These are phyloP conservation scores for Aricia agestis DNA, from an alignment of 1,140 invertebrate species.

Conservation along the genomic window DNA sequence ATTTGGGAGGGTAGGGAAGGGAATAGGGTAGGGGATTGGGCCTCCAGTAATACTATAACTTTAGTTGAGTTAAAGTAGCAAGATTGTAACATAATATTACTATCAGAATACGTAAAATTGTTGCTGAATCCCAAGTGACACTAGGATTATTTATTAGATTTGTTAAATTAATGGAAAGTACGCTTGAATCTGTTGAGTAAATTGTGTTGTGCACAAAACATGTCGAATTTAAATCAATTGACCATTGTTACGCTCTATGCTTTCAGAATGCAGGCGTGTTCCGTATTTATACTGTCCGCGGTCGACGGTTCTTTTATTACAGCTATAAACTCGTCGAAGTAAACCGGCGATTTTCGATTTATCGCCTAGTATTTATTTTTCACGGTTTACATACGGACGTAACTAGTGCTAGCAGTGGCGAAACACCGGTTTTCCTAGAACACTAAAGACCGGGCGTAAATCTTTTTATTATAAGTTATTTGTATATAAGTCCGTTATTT, in stretches of 20 bases:
- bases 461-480: constrained; percentile 32
- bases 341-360: constrained; percentile 66
- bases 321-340: constrained; percentile 62
- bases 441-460: constrained; percentile 27
- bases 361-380: constrained; percentile 70
- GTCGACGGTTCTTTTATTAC: constrained; percentile 73
- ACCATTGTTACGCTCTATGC: constrained; percentile 39
- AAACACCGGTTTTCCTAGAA: constrained; percentile 28
- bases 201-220: constrained; percentile 30
- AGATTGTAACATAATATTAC: too few relatives aligned
- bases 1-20: too few relatives aligned
- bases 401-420: constrained; percentile 50
- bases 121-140: too few relatives aligned
- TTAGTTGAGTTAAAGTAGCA: too few relatives aligned
- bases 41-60: too few relatives aligned
- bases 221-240: constrained; percentile 50
- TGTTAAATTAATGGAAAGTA: too few relatives aligned
- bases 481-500: constrained; percentile 27
- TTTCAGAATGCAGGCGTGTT: constrained; percentile 55
- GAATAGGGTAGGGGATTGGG: too few relatives aligned
- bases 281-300: constrained; percentile 57
- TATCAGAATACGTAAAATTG: too few relatives aligned
- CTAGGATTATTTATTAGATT: too few relatives aligned
- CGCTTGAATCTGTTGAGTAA: neutral
- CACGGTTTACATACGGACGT: constrained; percentile 56